Evolutionary conservation across 2,888 invertebrate species (phyloP), one percentile per base, ranked within the genome.

Genomic region (Prenolepis imparis): DNA sequence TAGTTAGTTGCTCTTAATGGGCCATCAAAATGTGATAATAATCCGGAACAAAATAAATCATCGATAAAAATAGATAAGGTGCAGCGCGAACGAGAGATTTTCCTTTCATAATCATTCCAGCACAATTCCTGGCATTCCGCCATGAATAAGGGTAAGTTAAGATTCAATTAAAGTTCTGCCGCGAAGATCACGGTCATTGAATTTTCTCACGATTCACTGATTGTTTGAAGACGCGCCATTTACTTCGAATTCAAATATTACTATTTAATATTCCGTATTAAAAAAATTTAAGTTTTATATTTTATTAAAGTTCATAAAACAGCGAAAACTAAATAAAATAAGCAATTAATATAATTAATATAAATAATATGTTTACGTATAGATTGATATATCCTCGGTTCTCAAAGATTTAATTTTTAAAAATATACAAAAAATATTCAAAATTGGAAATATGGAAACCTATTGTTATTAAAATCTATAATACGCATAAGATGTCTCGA

Each of bases 131-230:
- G 78, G 44, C 32, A 59, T 80, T 44, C 59, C 44, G 68, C 41
- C 68, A 44, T n/a, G 36, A 59, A 72, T 36, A 44, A 32, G 24
- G 12, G 5, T 41, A 55, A 80, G 72, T 72, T 59, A 59, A 80
- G 78, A 59, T 72, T 59, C 32, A 59, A 72, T 80, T 80, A 80
- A 80, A 72, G 72, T 59, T 80, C 41, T 39, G 52, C 12, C 44
- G 55, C 3, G 21, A 32, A 72, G 72, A 80, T 80, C 48, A 59
- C 18, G 12, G 15, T 57, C 21, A 41, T 41, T 24, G 72, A 21
- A 72, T 70, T 70, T 59, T 44, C 12, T n/a, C 28, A 21, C 44
- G 32, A 78, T 15, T 18, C 44, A 12, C 36, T 59, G 36, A 80
- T 80, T 57, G 78, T 41, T 59, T 41, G 12, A 21, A 44, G 18